Evolutionary conservation across 2,113 vertebrate species (phyloP).

Genomic region (Neomonachus schauinslandi): DNA sequence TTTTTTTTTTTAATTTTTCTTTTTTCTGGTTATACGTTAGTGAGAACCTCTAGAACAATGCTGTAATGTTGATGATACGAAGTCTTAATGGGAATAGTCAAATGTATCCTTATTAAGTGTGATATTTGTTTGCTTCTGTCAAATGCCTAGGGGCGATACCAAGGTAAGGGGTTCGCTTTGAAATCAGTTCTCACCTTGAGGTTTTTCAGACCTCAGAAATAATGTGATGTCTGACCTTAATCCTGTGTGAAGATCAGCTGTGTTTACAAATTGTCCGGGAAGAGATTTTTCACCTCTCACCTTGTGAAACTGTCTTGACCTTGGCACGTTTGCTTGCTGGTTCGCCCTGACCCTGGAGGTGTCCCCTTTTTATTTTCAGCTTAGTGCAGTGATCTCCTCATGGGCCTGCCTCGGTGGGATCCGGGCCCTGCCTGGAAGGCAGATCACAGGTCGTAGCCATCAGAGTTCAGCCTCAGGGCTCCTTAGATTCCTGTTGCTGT

Average conservation of each 20-base stretch:
- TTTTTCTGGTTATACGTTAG: not conserved
- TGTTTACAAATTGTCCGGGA: not conserved
- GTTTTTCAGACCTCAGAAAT: not conserved
- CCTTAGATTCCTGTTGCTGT: not conserved
- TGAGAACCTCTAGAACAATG: not conserved
- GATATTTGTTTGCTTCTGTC: not conserved
- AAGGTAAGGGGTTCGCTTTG: not conserved
- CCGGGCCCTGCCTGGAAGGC: too few species aligned
- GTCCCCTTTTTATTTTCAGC: not conserved
- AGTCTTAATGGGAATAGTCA: not conserved
- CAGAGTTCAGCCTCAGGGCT: not conserved
- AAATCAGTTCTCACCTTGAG: not conserved
- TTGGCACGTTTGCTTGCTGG: not conserved
- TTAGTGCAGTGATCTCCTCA: not conserved
- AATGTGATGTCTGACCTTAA: not conserved
- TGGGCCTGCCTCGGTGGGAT: too few species aligned
- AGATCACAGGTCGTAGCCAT: rapidly evolving
- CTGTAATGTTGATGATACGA: not conserved
- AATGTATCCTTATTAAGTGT: not conserved
- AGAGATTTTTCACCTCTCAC: not conserved
- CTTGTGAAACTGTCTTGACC: not conserved
- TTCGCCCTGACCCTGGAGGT: not conserved
- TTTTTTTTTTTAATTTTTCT: not conserved
- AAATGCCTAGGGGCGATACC: not conserved
- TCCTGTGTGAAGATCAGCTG: not conserved